phyloP scores from a whole-genome alignment of 2,113 vertebrate genomes.

The Tilapia sparmanii region DNA sequence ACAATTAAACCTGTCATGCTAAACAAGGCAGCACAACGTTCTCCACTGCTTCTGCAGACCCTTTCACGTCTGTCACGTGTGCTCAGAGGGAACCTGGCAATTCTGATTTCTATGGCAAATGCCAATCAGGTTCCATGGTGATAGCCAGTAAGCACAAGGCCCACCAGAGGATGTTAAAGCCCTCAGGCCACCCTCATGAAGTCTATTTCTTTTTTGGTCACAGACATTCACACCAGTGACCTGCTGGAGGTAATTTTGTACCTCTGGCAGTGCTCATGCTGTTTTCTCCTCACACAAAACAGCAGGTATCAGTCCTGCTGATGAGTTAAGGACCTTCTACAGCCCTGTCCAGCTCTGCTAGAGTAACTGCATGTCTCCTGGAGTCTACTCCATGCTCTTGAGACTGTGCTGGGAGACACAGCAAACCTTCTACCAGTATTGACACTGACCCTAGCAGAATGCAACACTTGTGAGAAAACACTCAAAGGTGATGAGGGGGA shows the following conservation, averaged over 20 bases:
- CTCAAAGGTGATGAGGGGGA: accelerated
- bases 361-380: not conserved
- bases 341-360: not conserved
- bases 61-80: not conserved
- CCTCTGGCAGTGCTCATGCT: not conserved
- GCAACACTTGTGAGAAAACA: not conserved
- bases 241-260: not conserved
- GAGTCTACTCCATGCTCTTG: not conserved
- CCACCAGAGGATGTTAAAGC: not conserved
- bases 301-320: not conserved
- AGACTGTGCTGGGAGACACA: not conserved
- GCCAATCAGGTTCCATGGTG: not conserved
- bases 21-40: not conserved
- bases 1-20: not conserved
- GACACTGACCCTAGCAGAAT: not conserved
- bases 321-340: not conserved
- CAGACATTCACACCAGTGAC: not conserved
- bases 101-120: not conserved
- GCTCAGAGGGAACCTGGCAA: not conserved
- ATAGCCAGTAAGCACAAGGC: not conserved
- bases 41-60: not conserved
- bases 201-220: not conserved
- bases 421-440: not conserved
- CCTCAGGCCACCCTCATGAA: too few species aligned
- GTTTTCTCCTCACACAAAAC: not conserved